A percentile compares a stretch with the other conserved stretches of the same genome.
Evolutionary conservation across 2,113 vertebrate genomes (phyloP).

Genomic region (Microtus ochrogaster): DNA sequence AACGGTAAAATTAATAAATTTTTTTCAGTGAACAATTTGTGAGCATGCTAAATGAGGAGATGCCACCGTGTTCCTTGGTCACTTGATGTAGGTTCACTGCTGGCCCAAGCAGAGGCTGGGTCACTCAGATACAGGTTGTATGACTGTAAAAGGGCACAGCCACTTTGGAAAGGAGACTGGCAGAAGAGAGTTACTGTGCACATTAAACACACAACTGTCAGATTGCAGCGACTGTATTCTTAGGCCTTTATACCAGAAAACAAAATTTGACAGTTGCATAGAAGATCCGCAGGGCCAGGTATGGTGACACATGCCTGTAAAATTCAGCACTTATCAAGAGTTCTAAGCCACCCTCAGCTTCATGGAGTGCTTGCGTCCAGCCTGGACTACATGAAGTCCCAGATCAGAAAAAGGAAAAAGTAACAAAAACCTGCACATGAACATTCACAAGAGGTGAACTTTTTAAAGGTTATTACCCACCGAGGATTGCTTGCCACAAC

Average conservation of each 20-base stretch:
- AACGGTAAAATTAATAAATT: neutral
- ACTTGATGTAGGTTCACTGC: neutral
- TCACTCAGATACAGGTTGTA: neutral
- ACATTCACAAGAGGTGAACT: conserved; percentile 26
- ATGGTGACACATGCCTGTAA: neutral
- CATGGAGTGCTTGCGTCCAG: neutral
- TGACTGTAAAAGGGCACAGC: neutral
- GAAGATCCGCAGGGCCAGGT: neutral
- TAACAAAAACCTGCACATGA: neutral
- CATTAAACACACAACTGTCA: neutral
- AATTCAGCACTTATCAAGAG: neutral
- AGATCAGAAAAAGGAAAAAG: neutral
- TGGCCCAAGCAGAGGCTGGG: neutral
- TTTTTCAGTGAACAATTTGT: neutral
- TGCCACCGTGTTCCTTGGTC: neutral
- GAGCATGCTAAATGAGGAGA: neutral
- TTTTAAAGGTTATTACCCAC: neutral
- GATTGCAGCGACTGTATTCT: neutral
- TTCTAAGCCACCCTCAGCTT: neutral
- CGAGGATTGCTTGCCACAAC: neutral
- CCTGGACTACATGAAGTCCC: neutral
- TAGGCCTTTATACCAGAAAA: neutral
- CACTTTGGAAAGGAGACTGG: neutral
- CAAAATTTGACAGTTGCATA: neutral
- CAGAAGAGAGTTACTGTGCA: neutral